Base-by-base conservation (phyloP, 1,140 invertebrate genomes). In the Delia radicum region DNA sequence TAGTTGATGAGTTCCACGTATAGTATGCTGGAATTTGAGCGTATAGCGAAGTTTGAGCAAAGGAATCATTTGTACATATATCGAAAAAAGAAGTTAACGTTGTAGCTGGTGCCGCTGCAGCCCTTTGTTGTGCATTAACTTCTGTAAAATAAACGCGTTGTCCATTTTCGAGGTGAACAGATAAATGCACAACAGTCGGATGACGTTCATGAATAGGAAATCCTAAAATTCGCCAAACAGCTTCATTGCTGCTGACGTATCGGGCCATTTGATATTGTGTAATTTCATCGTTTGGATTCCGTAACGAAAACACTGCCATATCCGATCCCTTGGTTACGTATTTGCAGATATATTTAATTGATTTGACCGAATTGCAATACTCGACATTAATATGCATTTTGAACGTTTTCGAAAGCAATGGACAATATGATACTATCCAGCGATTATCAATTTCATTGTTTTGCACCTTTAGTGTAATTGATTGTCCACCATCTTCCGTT, bases 201-300 rank as follows among this genome's bases (percentile, higher is more conserved):
- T 79, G 75, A 55, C 81, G 77, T 62, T 86, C 81, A 75, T 85
- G 80, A 15, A 87, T 81, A n/a, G 79, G 74, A 78, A 87, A 86
- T 26, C 46, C 77, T 15, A 82, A 80, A 31, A 87, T 82, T 61
- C 84, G 76, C 83, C 87, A 88, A 67, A 85, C 76, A 37, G 87
- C 86, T 84, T 89, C 86, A 77, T 83, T 82, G 48, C 84, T 84
- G 48, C 81, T 86, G 24, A 89, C 80, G 80, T 89, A 88, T 18
- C 87, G 27, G n/a, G 83, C 86, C 72, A 76, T 37, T 73, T 76
- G 75, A 79, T 82, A 87, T 13, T 78, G 69, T 18, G 42, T 65
- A 28, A 76, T 67, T 76, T 78, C 77, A 69, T 78, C 73, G 29
- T 73, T 76, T 46, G 42, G 33, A 18, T 62, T 28, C n/a, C 33